Evolutionary conservation across 2,888 invertebrate genomes (phyloP), one percentile per base, ranked within the genome.

Genomic region (Patella ulyssiponensis): DNA sequence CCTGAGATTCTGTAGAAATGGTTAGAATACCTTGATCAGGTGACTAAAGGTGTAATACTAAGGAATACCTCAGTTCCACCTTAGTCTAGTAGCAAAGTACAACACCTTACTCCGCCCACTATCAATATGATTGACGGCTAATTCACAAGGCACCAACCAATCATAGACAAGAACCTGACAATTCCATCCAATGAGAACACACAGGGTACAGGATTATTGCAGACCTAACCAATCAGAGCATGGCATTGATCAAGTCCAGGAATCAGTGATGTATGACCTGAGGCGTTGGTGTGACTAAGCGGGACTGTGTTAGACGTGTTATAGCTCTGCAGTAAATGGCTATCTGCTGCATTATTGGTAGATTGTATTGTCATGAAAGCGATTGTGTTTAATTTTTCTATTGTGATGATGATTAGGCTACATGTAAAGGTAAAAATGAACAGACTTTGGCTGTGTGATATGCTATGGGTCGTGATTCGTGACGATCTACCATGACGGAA

Each of bases 351-450:
- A 64, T 64, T 20, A 64, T 64, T 64, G 64, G 64, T 64, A 64
- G 64, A 20, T 64, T 64, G 64, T 64, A 64, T 64, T 64, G 23
- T 64, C 64, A 64, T 64, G 64, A 64, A 20, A 64, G 64, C 23
- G 11, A 23, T 64, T 44, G 44, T 44, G 44, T 44, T 64, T 64
- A 17, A 64, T 64, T 20, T 64, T 64, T 20, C 64, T 64, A 64
- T 64, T 64, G 64, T 64, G 20, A 64, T 64, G 64, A 12, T 64
- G 64, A 64, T 64, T 64, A 5, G 64, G 64, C 44, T 20, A 23
- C 64, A 64, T 64, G 64, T 23, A 3, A 23, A 64, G 64, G 11
- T 64, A 23, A 23, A 64, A 64, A 64, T 64, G 64, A 64, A 64
- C 64, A 64, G 64, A 64, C 44, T 9, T 44, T 7, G 44, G 44